Evolutionary conservation across 2,888 invertebrate genomes (phyloP).

Genomic region (Cacoxenus indagator): DNA sequence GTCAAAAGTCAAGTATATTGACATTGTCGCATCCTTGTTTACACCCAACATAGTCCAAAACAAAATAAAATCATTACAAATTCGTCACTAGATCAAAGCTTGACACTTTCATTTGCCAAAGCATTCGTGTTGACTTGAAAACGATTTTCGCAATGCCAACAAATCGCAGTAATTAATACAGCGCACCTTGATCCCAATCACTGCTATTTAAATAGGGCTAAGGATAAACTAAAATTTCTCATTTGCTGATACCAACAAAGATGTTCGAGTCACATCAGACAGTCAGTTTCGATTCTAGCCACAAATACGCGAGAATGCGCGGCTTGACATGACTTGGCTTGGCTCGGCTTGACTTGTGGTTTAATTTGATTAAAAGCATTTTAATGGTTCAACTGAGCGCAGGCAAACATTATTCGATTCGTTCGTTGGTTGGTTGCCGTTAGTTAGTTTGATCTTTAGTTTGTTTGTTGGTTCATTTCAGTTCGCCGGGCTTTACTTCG

Average conservation of each 20-base stretch:
- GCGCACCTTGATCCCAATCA: background rate
- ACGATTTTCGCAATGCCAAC: background rate
- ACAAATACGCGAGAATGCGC: slow-evolving; percentile 1
- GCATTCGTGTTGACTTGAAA: background rate
- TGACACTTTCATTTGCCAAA: background rate
- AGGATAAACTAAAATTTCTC: background rate
- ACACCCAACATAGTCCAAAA: too few relatives aligned
- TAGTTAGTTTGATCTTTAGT: background rate
- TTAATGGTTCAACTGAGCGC: slow-evolving; percentile 51
- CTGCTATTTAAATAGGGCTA: background rate
- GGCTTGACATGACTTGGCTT: background rate
- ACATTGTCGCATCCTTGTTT: too few relatives aligned
- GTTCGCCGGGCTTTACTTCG: background rate
- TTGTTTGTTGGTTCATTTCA: background rate
- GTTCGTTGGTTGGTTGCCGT: slow-evolving; percentile 32
- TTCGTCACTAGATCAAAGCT: too few relatives aligned
- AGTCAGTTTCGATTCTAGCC: background rate
- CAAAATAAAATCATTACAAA: too few relatives aligned
- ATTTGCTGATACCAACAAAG: background rate
- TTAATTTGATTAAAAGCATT: slow-evolving; percentile 63
- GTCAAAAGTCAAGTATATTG: too few relatives aligned
- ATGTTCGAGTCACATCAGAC: background rate
- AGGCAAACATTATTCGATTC: slow-evolving; percentile 45
- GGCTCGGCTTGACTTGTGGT: slow-evolving; percentile 1
- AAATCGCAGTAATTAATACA: background rate